phyloP scores from a whole-genome alignment of 1,140 invertebrate species.

The Dendroctonus ponderosae region DNA sequence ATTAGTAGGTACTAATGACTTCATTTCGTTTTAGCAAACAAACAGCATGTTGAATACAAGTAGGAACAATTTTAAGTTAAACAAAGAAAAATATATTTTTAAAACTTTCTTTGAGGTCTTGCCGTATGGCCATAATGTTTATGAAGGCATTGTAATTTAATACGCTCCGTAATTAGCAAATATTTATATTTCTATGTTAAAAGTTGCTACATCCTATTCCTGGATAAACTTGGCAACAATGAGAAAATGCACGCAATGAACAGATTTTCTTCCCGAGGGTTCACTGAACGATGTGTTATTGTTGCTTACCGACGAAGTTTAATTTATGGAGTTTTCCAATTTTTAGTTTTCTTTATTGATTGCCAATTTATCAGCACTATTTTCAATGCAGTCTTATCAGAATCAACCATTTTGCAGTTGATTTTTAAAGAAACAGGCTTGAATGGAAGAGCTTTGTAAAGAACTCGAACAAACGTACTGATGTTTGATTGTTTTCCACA shows the following conservation, averaged over 20 bases:
- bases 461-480: no score
- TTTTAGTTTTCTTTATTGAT: background rate
- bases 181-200: background rate
- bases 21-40: no score
- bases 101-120: no score
- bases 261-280: constrained; percentile 32
- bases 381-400: background rate
- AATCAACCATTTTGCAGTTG: no score
- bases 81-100: no score
- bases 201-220: constrained; percentile 15
- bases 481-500: no score
- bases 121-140: background rate
- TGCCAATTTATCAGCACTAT: background rate
- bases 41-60: no score
- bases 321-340: constrained; percentile 1
- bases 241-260: constrained; percentile 29
- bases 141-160: background rate
- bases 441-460: no score
- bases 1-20: no score
- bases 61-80: no score
- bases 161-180: no score
- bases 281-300: constrained; percentile 32
- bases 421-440: no score
- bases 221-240: constrained; percentile 20
- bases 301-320: constrained; percentile 13